A percentile compares a stretch with the other conserved stretches of the same genome.
These are phyloP conservation scores for Erythrocercus mccallii DNA, from an alignment of 2,113 vertebrate genomes.

Conservation along the genomic window DNA sequence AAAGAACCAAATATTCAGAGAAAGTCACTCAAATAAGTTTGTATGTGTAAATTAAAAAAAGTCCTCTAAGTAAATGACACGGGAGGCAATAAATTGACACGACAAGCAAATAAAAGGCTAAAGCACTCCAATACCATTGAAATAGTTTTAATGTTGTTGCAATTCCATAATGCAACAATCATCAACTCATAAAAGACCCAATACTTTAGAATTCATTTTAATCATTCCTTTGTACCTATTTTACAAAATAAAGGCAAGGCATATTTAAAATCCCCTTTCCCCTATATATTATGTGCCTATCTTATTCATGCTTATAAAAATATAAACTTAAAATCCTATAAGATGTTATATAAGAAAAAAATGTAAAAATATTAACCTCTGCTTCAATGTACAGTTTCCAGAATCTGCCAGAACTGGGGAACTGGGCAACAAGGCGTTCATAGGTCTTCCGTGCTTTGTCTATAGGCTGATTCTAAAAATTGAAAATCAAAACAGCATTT, in stretches of 20 bases:
- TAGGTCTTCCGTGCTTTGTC: conserved; percentile 99
- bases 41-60: conserved; percentile 77
- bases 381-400: conserved; percentile 99
- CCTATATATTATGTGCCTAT: conserved; percentile 64
- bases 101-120: conserved; percentile 99
- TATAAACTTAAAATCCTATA: conserved; percentile 84
- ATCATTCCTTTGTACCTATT: conserved; percentile 75
- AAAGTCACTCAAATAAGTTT: conserved; percentile 68
- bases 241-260: conserved; percentile 79
- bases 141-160: conserved; percentile 99
- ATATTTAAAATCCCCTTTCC: conserved; percentile 67
- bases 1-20: conserved; percentile 57
- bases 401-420: conserved; percentile 99
- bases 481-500: conserved; percentile 89
- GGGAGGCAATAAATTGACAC: conserved; percentile 99
- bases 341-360: conserved; percentile 76
- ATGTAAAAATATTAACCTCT: conserved; percentile 94
- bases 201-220: conserved; percentile 77
- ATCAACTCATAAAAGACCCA: conserved; percentile 87
- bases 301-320: conserved; percentile 62
- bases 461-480: conserved; percentile 99
- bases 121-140: conserved; percentile 99
- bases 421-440: conserved; percentile 99
- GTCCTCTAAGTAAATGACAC: conserved; percentile 99
- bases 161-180: conserved; percentile 99